Evolutionary conservation across 2,888 invertebrate genomes (phyloP), one percentile per base, ranked within the genome.

Genomic region (Blastobasis adustella): DNA sequence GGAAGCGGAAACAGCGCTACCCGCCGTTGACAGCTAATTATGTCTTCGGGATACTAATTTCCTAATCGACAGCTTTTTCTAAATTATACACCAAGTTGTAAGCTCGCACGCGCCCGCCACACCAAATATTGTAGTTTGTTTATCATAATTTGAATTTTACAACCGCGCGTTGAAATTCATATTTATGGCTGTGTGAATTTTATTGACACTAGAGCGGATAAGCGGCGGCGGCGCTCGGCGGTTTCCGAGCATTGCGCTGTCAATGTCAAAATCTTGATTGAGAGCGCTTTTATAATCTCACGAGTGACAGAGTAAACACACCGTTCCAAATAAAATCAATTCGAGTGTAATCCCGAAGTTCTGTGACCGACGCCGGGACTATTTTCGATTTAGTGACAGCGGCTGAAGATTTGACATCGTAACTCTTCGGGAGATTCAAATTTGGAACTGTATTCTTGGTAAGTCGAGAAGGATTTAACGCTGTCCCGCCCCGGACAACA

Each of bases 1-100:
- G 87, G 86, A 87, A 87, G 70, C 86, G 88, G 88, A 87, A 82
- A 85, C 80, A 74, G 65, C 74, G 76, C 69, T 71, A 69, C 73
- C 72, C 76, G 71, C 74, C 69, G 87, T 77, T 86, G 88, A 87
- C 87, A 86, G 87, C 82, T 85, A 82, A 85, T 88, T 86, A 83
- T 80, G 79, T 82, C 77, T 78, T 73, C 71, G 71, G 67, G 71
- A 74, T 71, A 76, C 76, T 76, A 79, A 82, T 83, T 84, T 75
- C 73, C 74, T 71, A 80, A 85, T 86, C 82, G 84, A 79, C 80
- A 80, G 71, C 69, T 80, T 82, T 83, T 82, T 76, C 62, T 67
- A 66, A 72, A 67, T 68, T 65, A 63, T 61, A 66, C 60, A 51
- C 57, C 54, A 46, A 55, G 62, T 55, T 57, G 58, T 62, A 57